Percentiles rank a stretch among this genome's conserved stretches.
These are phyloP conservation scores for Hydrolagus colliei DNA, from an alignment of 2,797 vertebrate genomes.

Conservation along the genomic window DNA sequence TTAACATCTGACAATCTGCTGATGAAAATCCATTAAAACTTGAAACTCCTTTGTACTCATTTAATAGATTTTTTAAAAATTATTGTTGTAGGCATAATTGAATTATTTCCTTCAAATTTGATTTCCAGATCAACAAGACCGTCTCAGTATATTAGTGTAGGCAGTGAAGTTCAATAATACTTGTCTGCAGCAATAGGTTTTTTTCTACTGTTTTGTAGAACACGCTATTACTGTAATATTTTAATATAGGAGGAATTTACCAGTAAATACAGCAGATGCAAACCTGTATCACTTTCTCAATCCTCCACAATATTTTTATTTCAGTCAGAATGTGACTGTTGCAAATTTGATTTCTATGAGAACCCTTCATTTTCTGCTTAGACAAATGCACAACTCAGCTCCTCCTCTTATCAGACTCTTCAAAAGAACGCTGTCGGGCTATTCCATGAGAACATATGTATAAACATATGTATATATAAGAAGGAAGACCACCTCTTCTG, in stretches of 20 bases:
- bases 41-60: too few species aligned
- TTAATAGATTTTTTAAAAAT: too few species aligned
- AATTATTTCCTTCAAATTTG: too few species aligned
- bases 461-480: not conserved
- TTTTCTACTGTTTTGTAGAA: not conserved
- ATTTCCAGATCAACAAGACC: too few species aligned
- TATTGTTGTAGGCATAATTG: too few species aligned
- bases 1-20: too few species aligned
- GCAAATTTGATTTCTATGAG: not conserved
- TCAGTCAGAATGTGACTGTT: not conserved
- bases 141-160: too few species aligned
- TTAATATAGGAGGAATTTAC: not conserved
- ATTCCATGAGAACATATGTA: not conserved
- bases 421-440: not conserved
- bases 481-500: not conserved
- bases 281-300: not conserved
- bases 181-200: not conserved
- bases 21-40: too few species aligned
- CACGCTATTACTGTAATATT: not conserved
- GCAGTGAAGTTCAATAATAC: not conserved
- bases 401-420: not conserved
- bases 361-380: not conserved
- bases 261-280: not conserved
- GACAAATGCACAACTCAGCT: not conserved
- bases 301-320: not conserved